phyloP scores from a whole-genome alignment of 53 echinoderm and acorn worm species.

The Crossaster papposus region DNA sequence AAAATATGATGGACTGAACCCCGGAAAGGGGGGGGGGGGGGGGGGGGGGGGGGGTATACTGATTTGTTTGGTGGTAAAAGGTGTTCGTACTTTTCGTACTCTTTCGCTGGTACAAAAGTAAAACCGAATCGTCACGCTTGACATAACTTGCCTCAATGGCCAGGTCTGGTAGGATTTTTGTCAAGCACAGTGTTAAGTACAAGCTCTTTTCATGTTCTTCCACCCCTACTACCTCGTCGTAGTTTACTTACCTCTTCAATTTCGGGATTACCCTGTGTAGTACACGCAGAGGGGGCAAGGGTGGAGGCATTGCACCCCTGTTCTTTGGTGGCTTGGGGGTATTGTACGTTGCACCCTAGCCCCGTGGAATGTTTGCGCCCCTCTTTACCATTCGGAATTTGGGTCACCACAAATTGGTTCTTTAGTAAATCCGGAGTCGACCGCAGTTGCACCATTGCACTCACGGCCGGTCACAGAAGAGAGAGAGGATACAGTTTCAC shows the following conservation, averaged over 20 bases:
- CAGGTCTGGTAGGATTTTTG: neutral
- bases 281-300: neutral
- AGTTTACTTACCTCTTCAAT: slow-evolving; percentile 13
- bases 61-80: too few relatives aligned
- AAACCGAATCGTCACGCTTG: slow-evolving; percentile 2
- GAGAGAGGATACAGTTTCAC: slow-evolving; percentile 40
- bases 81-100: neutral
- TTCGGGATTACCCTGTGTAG: neutral
- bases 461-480: too few relatives aligned
- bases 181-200: slow-evolving; percentile 7
- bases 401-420: slow-evolving; percentile 59
- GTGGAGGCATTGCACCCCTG: too few relatives aligned
- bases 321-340: neutral
- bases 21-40: too few relatives aligned
- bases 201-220: slow-evolving; percentile 7
- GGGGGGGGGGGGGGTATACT: too few relatives aligned
- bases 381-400: slow-evolving; percentile 27
- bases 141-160: slow-evolving; percentile 4
- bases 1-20: too few relatives aligned
- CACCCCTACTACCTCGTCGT: neutral
- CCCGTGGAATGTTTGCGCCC: slow-evolving; percentile 34
- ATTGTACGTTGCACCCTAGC: neutral
- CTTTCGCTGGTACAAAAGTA: neutral
- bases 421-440: neutral
- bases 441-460: slow-evolving; percentile 11